These are phyloP conservation scores for Lutraria lutraria DNA, from an alignment of 2,888 invertebrate species.

Conservation along the genomic window DNA sequence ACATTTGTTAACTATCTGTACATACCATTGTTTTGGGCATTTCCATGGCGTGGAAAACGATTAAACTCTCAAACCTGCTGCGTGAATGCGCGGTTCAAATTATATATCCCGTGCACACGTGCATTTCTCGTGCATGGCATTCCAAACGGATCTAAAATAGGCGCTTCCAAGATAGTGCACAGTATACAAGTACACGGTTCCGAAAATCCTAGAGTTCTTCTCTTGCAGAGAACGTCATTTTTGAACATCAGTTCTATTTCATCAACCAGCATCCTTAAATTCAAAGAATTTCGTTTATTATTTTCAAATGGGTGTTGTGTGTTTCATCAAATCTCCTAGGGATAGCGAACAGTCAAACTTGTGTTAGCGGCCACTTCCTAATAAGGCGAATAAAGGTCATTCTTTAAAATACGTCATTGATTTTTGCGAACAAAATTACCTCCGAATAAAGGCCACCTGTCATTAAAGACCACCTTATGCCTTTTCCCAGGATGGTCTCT, in stretches of 20 bases:
- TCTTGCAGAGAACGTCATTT: background rate
- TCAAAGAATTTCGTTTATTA: background rate
- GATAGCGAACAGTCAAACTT: too few relatives aligned
- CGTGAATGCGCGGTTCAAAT: background rate
- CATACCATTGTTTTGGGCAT: background rate
- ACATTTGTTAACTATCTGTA: background rate
- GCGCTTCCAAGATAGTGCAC: background rate
- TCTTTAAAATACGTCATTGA: too few relatives aligned
- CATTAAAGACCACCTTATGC: too few relatives aligned
- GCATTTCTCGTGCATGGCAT: background rate
- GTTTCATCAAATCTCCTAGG: background rate
- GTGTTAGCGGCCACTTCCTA: too few relatives aligned
- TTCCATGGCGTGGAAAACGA: background rate
- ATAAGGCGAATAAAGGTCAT: too few relatives aligned
- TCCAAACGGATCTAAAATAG: background rate
- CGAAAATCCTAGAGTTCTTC: background rate
- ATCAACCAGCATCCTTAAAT: background rate
- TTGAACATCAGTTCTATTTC: background rate
- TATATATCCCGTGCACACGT: background rate
- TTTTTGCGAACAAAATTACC: too few relatives aligned
- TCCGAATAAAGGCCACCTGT: too few relatives aligned
- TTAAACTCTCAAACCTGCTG: background rate
- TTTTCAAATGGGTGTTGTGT: background rate
- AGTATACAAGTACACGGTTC: background rate
- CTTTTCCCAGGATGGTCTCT: too few relatives aligned